These are phyloP conservation scores for Phalera bucephala DNA, from an alignment of 2,888 invertebrate genomes.

Conservation along the genomic window DNA sequence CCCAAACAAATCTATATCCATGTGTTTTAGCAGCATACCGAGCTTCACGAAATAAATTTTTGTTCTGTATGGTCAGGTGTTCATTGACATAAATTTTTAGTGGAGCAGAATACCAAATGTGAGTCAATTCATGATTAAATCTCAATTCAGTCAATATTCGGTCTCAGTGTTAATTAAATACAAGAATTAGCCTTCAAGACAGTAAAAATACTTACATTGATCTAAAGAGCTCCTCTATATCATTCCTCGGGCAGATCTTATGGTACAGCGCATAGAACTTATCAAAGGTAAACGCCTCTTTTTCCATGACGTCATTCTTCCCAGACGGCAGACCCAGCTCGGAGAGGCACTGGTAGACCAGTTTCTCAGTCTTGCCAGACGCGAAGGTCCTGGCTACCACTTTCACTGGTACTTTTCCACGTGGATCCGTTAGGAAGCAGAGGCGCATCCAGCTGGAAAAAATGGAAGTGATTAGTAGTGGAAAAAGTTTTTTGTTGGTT, in stretches of 20 bases:
- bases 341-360: conserved; percentile 97
- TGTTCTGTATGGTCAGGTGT: too few relatives aligned
- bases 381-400: conserved; percentile 98
- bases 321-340: conserved; percentile 97
- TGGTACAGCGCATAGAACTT: conserved; percentile 99
- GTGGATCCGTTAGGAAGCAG: conserved; percentile 95
- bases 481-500: too few relatives aligned
- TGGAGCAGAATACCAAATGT: too few relatives aligned
- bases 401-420: conserved; percentile 98
- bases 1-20: too few relatives aligned
- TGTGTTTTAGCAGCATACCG: too few relatives aligned
- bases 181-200: too few relatives aligned
- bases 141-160: too few relatives aligned
- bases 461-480: conserved; percentile 24
- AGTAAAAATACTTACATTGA: conserved; percentile 96
- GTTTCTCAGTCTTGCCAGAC: conserved; percentile 99
- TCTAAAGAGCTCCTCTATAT: conserved; percentile 98
- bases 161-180: too few relatives aligned
- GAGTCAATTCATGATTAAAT: too few relatives aligned
- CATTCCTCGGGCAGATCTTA: conserved; percentile 99
- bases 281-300: conserved; percentile 97
- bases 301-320: conserved; percentile 98
- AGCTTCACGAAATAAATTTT: too few relatives aligned
- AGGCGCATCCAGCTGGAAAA: conserved; percentile 98
- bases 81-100: too few relatives aligned